Evolutionary conservation across 2,888 invertebrate species (phyloP), one percentile per base, ranked within the genome.

Genomic region (Oligia latruncula): DNA sequence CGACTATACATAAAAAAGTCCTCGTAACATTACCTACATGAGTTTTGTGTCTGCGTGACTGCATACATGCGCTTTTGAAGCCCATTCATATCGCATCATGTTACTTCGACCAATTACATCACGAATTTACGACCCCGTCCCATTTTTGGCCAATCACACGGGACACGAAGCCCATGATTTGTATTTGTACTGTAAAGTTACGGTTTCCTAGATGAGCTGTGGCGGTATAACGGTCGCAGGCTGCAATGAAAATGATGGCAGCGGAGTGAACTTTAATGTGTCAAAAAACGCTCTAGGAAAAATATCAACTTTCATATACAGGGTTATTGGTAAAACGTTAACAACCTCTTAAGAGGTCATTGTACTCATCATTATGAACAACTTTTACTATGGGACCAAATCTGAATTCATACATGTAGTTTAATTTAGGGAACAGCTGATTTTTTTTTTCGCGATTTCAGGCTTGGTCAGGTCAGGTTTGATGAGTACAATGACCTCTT

Each of bases 41-140:
- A 43, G 20, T 40, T 76, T 20, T 77, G 6, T 52, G 40, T 77
- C 29, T 64, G 40, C 0, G 49, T 49, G 62, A 17, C 2, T 52
- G 5, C 4, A 17, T 9, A 35, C 35, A 60, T 11, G n/a, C 17
- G 29, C 40, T 43, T 77, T 64, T 40, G 5, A n/a, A 60, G 8
- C n/a, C 20, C 13, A n/a, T 40, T 62, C 35, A n/a, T 71, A 71
- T 40, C 15, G 23, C 29, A 75, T 75, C 35, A 35, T 17, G 13
- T 46, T 40, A 29, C 58, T 73, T 75, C 43, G 29, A 75, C 74
- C 74, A 73, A 58, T 73, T 1, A 15, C 43, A 46, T 55, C 20
- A 55, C 52, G 74, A 55, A 71, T 71, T 71, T 71, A 71, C 40
- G 11, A 62, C 4, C 23, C 17, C 74, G 43, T 76, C 49, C 35